A percentile compares a stretch with the other conserved stretches of the same genome.
These are phyloP conservation scores for Falco cherrug DNA, from an alignment of 2,797 vertebrate genomes.

Conservation along the genomic window DNA sequence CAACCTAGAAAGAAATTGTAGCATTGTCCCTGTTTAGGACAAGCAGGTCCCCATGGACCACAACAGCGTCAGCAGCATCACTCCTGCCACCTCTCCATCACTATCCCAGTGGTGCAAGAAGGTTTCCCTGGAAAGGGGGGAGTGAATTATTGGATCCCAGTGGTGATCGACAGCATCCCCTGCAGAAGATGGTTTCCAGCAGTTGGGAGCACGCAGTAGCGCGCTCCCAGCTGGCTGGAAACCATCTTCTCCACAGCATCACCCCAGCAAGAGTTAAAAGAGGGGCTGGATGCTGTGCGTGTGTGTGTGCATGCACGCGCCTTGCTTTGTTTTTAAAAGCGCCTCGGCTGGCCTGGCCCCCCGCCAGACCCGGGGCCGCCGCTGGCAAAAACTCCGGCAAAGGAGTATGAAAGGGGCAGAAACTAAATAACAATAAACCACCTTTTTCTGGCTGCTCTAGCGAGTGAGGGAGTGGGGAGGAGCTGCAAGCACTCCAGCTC, in stretches of 20 bases:
- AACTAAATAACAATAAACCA: slow-evolving; percentile 46
- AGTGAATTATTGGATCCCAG: neutral
- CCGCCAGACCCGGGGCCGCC: slow-evolving; percentile 38
- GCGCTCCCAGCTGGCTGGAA: neutral
- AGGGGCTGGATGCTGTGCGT: slow-evolving; percentile 46
- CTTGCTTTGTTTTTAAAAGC: slow-evolving; percentile 66
- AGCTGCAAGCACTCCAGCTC: rapidly evolving
- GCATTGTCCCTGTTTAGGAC: neutral
- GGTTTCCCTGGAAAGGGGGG: neutral
- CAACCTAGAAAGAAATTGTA: neutral
- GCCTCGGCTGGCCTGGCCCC: slow-evolving; percentile 57
- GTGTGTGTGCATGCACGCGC: slow-evolving; percentile 62
- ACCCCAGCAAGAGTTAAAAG: slow-evolving; percentile 40
- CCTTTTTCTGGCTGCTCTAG: neutral
- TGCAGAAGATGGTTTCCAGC: neutral
- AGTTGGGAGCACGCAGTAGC: rapidly evolving
- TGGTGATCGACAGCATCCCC: rapidly evolving
- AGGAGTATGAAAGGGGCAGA: slow-evolving; percentile 56
- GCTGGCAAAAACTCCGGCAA: slow-evolving; percentile 42
- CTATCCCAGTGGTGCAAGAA: neutral
- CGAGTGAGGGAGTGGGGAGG: neutral
- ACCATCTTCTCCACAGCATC: neutral
- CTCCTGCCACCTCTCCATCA: neutral
- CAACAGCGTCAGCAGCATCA: rapidly evolving
- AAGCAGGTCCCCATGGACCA: neutral